Base-by-base conservation (phyloP, 1,140 invertebrate genomes). In the Drosophila novamexicana region DNA sequence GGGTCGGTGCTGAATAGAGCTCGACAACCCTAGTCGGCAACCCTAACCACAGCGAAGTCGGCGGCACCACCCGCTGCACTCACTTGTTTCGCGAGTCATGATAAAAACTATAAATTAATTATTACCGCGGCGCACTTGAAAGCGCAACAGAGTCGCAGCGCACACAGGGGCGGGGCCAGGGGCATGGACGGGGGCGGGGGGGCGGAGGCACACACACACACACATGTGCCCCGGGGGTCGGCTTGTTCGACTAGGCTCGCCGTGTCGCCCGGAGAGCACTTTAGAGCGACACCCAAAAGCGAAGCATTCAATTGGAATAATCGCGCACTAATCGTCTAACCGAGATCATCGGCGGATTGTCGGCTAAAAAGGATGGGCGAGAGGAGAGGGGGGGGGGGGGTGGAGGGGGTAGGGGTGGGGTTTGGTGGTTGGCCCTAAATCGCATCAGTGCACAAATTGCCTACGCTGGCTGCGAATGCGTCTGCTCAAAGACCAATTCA, bases 81-180 rank as follows among this genome's bases (percentile, higher is more conserved):
- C 85, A 81, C 84, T 89, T 89, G 85, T 81, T 77, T 66, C 52
- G 54, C 83, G 22, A 79, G 83, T 86, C 83, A 82, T 76, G 83
- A 91, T 91, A 91, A 91, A 74, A 91, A 91, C 90, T 91, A 91
- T 91, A 91, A 91, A 91, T 91, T 91, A 91, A 91, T 91, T 91
- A 91, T 85, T 85, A 75, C 86, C 77, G 83, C 86, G 90, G 86
- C 81, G 90, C 90, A 90, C 79, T 91, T 89, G 81, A 91, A 79
- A 85, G 81, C 59, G 62, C 74, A 81, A 66, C 75, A 67, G 70
- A 63, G 53, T 74, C 56, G 54, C 74, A 67, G 50, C 53, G 42
- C 45, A 37, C 47, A 40, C 14, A 16, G 16, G 14, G 14, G 16
- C 4, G 9, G 32, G 5, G 22, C 44, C 22, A 29, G n/a, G 7